A percentile compares a stretch with the other conserved stretches of the same genome.
These are phyloP conservation scores for Arion vulgaris DNA, from an alignment of 1,140 invertebrate species.

Conservation along the genomic window DNA sequence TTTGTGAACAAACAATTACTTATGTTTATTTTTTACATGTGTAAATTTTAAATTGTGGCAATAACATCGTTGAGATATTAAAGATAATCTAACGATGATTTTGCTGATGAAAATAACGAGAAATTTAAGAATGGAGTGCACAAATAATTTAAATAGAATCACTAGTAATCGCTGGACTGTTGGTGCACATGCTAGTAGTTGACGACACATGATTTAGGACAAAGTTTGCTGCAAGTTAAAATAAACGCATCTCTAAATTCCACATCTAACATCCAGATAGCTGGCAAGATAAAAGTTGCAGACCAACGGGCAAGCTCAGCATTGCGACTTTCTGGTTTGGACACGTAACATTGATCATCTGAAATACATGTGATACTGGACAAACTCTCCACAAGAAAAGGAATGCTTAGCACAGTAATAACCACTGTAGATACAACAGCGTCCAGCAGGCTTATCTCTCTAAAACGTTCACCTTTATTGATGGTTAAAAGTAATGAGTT, in stretches of 20 bases:
- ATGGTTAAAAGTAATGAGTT: background rate
- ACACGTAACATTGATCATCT: background rate
- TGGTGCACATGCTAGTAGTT: too few relatives aligned
- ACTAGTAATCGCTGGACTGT: too few relatives aligned
- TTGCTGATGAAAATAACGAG: background rate
- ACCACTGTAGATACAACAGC: background rate
- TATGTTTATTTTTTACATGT: too few relatives aligned
- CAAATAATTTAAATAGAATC: too few relatives aligned
- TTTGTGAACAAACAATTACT: too few relatives aligned
- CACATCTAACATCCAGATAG: constrained; percentile 24
- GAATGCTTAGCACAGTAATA: background rate
- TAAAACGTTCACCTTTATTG: background rate
- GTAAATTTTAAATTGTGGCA: too few relatives aligned
- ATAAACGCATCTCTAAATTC: background rate
- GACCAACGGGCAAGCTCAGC: background rate
- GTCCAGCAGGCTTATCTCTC: background rate
- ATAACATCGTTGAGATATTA: background rate
- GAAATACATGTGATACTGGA: background rate
- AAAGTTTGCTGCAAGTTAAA: background rate
- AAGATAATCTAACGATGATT: background rate
- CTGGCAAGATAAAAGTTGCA: background rate
- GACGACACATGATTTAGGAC: background rate
- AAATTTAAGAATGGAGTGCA: background rate
- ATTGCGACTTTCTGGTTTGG: background rate
- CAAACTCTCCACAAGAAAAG: background rate